A percentile compares a stretch with the other conserved stretches of the same genome.
Conservation (phyloP, 2,888 invertebrate species). For the Stenurella melanura region DNA sequence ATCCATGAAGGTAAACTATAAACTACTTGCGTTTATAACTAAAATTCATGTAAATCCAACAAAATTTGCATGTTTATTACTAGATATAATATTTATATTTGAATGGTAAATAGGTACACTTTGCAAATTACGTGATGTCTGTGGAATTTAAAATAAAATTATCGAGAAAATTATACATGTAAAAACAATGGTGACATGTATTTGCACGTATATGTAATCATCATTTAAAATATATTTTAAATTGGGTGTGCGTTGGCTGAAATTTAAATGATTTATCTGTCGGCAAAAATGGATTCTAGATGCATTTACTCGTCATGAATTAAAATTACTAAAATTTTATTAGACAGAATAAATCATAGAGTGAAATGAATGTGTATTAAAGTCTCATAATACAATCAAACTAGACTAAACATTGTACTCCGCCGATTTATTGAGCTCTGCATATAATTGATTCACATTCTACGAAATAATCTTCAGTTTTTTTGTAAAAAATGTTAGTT, state of each 20-base stretch:
- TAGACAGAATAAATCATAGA: no score
- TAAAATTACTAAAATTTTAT: no score
- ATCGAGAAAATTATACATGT: conserved; percentile 4
- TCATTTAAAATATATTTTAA: background rate
- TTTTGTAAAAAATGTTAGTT: no score
- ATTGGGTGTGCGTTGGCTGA: background rate
- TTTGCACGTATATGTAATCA: background rate
- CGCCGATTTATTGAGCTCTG: no score
- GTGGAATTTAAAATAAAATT: conserved; percentile 13
- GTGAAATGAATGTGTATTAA: no score
- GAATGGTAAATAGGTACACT: conserved; percentile 10
- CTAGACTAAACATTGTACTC: no score
- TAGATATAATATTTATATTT: conserved; percentile 16
- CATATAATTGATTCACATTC: no score
- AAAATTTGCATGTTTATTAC: conserved; percentile 19
- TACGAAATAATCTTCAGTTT: no score
- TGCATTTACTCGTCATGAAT: no score
- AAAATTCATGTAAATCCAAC: conserved; percentile 14
- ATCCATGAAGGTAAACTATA: background rate
- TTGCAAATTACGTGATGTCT: background rate
- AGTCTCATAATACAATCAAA: no score
- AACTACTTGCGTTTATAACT: conserved; percentile 8
- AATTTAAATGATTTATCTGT: background rate
- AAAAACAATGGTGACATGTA: conserved; percentile 13
- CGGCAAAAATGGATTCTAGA: background rate